A percentile compares a stretch with the other conserved stretches of the same genome.
Conservation (phyloP, 2,888 invertebrate species). For the Octonoba sinensis region DNA sequence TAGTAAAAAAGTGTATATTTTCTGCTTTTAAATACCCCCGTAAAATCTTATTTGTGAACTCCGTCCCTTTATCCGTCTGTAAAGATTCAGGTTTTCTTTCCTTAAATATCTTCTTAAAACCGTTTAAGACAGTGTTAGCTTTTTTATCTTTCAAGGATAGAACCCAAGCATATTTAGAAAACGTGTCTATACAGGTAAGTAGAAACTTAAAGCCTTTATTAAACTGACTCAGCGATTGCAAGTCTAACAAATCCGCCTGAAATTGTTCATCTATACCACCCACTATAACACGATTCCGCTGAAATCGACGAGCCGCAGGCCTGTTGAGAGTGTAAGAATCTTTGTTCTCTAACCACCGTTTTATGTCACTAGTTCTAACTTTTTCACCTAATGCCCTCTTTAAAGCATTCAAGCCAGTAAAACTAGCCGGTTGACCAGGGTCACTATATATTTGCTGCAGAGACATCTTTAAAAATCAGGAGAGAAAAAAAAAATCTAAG, state of each 20-base stretch:
- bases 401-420: no score
- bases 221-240: slow-evolving; percentile 33
- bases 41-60: slow-evolving; percentile 66
- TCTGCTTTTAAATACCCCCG: slow-evolving; percentile 59
- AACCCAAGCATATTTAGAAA: slow-evolving; percentile 67
- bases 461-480: no score
- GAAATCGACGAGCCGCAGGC: neutral
- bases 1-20: slow-evolving; percentile 66
- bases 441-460: no score
- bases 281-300: neutral
- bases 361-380: neutral
- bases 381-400: no score
- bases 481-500: no score
- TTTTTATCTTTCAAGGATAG: slow-evolving; percentile 67
- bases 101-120: slow-evolving; percentile 60
- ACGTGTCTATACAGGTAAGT: slow-evolving; percentile 67
- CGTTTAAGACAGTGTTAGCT: slow-evolving; percentile 45
- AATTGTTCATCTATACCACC: slow-evolving; percentile 66
- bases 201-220: slow-evolving; percentile 67
- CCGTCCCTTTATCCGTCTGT: slow-evolving; percentile 66
- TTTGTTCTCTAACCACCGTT: no score
- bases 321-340: neutral
- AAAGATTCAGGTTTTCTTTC: slow-evolving; percentile 61
- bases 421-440: no score
- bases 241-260: slow-evolving; percentile 66